Percentiles rank a stretch among this genome's conserved stretches.
phyloP scores from a whole-genome alignment of 2,113 vertebrate species.

The Psephotus haematonotus region DNA sequence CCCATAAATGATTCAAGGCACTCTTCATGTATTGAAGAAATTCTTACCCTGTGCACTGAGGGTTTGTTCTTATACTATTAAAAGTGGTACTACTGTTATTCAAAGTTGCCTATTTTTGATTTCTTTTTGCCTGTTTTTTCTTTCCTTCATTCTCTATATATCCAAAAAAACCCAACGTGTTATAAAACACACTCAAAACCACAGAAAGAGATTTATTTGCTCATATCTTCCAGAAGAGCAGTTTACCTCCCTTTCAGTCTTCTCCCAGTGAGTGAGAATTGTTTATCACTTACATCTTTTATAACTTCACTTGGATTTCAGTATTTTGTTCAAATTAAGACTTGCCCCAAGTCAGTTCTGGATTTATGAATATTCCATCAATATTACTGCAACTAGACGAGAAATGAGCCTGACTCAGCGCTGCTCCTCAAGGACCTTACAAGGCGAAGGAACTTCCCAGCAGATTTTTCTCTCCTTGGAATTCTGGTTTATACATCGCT shows the following conservation, averaged over 20 bases:
- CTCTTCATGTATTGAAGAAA: neutral
- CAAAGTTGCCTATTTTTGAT: neutral
- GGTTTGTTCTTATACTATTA: neutral
- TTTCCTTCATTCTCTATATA: neutral
- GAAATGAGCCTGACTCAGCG: rapidly evolving
- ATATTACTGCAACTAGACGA: rapidly evolving
- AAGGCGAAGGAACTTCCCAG: neutral
- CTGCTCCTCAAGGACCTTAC: neutral
- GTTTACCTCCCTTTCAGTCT: neutral
- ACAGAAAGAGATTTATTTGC: neutral
- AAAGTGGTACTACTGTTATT: neutral
- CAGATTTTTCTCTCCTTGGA: neutral
- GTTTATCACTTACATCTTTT: neutral
- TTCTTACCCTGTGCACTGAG: neutral
- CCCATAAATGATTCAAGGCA: neutral
- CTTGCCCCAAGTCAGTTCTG: neutral
- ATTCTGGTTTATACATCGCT: neutral
- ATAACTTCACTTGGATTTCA: neutral
- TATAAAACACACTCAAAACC: neutral
- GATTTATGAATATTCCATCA: neutral
- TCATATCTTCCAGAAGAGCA: neutral
- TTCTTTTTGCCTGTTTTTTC: neutral
- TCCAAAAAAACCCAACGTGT: neutral
- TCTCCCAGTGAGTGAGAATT: neutral
- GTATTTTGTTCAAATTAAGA: neutral